These are phyloP conservation scores for Pachyramphus minor DNA, from an alignment of 2,113 vertebrate genomes.

Conservation along the genomic window DNA sequence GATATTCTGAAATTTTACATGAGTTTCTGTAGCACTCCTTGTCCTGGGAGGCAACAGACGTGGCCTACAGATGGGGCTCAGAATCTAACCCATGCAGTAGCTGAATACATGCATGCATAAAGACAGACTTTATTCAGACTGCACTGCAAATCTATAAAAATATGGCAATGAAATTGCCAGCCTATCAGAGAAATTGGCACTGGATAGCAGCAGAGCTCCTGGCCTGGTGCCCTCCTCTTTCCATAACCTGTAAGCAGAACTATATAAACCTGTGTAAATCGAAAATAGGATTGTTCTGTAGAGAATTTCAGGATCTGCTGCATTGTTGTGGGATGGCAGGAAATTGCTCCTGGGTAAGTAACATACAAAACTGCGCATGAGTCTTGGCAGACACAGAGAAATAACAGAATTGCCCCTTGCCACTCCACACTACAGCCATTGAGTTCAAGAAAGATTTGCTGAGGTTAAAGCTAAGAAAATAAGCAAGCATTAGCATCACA, in stretches of 20 bases:
- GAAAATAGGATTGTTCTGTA: not conserved
- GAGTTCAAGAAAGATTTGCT: not conserved
- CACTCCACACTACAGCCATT: not conserved
- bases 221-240: conserved; percentile 7
- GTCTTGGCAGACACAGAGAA: not conserved
- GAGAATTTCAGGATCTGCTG: not conserved
- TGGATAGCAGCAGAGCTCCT: conserved; percentile 2
- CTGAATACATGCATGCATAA: not conserved
- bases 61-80: not conserved
- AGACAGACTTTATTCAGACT: conserved; percentile 7
- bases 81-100: not conserved
- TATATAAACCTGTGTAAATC: not conserved
- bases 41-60: not conserved
- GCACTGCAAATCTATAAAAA: conserved; percentile 34
- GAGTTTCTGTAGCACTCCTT: not conserved
- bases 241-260: not conserved
- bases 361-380: not conserved
- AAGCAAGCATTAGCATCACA: conserved; percentile 52
- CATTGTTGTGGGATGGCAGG: not conserved
- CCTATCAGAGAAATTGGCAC: conserved; percentile 30
- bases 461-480: conserved; percentile 43
- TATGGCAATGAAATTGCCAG: conserved; percentile 22
- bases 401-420: not conserved
- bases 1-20: not conserved
- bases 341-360: not conserved